Conservation (phyloP, 1,140 invertebrate species). For the Aphidius gifuensis region DNA sequence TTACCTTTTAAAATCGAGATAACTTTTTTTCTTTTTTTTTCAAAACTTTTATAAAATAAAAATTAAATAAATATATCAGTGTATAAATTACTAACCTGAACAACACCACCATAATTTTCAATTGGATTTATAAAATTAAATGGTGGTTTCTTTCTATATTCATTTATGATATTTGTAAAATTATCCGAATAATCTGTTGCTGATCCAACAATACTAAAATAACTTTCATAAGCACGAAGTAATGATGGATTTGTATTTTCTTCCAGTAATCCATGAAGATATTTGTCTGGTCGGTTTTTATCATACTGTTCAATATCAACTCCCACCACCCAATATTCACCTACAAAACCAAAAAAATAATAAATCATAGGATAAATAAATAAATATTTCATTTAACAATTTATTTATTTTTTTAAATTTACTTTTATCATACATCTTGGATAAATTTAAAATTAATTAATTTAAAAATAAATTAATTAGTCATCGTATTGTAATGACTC, state of each 20-base stretch:
- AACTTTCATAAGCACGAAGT: constrained; percentile 66
- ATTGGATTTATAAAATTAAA: constrained; percentile 84
- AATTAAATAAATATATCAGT: too few relatives aligned
- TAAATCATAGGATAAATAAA: too few relatives aligned
- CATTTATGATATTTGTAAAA: constrained; percentile 74
- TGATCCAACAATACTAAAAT: constrained; percentile 71
- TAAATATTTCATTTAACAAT: too few relatives aligned
- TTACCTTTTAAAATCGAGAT: too few relatives aligned
- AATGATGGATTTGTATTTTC: constrained; percentile 59
- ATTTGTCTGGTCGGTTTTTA: constrained; percentile 67
- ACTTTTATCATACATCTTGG: too few relatives aligned
- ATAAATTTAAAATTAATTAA: too few relatives aligned
- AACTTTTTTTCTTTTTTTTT: too few relatives aligned
- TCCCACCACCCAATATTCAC: constrained; percentile 87
- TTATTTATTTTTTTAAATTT: too few relatives aligned
- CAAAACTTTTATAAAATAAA: too few relatives aligned
- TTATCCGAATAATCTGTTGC: constrained; percentile 69
- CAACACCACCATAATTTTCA: constrained; percentile 62
- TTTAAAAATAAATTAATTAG: too few relatives aligned
- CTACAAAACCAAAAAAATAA: constrained; percentile 45
- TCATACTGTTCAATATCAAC: constrained; percentile 88
- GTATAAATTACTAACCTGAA: constrained; percentile 38
- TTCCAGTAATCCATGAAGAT: constrained; percentile 69
- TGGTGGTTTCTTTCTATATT: constrained; percentile 73
- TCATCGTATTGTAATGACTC: too few relatives aligned